Base-by-base conservation (phyloP, 2,797 vertebrate species). In the Gallirallus australis region DNA sequence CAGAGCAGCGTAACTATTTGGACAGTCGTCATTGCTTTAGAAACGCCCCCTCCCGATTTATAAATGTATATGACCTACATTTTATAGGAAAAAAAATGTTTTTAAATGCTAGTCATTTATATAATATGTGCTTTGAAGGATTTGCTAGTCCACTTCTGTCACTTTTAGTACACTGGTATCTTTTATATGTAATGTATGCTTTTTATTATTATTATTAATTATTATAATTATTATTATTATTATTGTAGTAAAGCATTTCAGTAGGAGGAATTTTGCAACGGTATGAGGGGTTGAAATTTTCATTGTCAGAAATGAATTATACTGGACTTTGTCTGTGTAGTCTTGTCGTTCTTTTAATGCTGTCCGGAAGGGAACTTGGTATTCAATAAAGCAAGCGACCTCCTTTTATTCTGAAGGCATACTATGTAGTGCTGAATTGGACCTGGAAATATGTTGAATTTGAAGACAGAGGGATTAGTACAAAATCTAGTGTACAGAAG, bases 161-260 rank as follows among this genome's bases (percentile, higher is more conserved):
- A 98, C 98, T 98, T 98, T 98, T 98, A 98, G 98, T 99, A 99
- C 98, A 98, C 98, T 99, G 98, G 98, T 98, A 98, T 98, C 98
- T 98, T 98, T 98, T 98, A 97, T 98, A 99, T 98, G 98, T 98
- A 98, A 98, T 98, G 99, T 99, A 98, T 98, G 98, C 98, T 99
- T 99, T 99, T 99, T 99, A 98, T 98, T 94, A 96, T 92, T 97
- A 99, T 98, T 98, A 45, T 45, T 45, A 95, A 93, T 98, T 98
- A 98, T 97, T 71, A 83, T n/a, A n/a, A n/a, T 98, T 98, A 96
- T 96, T 40, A 91, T 98, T 98, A 98, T 98, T 92, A 95, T 93
- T 98, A 99, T 98, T 98, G 98, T 99, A 99, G 99, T 98, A 98
- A 97, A 98, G 98, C 97, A 98, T 99, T 99, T 99, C 98, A 98